Conservation (phyloP, 2,888 invertebrate species). For the Anorthoa munda region DNA sequence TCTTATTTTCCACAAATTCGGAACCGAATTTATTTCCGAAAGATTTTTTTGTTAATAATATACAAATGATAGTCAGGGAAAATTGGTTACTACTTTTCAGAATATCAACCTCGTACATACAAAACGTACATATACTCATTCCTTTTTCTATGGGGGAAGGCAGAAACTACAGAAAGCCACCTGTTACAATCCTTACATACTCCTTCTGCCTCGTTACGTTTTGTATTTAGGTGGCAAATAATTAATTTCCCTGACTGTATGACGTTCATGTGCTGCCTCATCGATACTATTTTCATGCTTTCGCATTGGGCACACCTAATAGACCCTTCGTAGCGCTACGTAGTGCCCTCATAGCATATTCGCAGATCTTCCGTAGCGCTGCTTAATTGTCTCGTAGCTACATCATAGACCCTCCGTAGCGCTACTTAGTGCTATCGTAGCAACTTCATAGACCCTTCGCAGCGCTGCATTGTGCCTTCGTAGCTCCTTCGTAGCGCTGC, state of each 20-base stretch:
- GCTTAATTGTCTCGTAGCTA: too few relatives aligned
- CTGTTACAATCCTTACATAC: too few relatives aligned
- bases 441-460: too few relatives aligned
- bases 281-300: background rate
- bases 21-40: background rate
- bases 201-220: too few relatives aligned
- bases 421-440: background rate
- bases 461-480: background rate
- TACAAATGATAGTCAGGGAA: background rate
- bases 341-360: background rate
- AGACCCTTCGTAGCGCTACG: background rate
- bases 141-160: too few relatives aligned
- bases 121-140: too few relatives aligned
- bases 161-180: too few relatives aligned
- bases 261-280: conserved; percentile 14
- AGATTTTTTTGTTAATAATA: background rate
- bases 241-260: too few relatives aligned
- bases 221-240: too few relatives aligned
- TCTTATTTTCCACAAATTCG: background rate
- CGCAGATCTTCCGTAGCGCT: background rate
- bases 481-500: background rate
- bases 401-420: background rate
- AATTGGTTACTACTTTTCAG: too few relatives aligned
- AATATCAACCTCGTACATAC: too few relatives aligned
- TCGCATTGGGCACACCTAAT: background rate